A percentile compares a stretch with the other conserved stretches of the same genome.
These are phyloP conservation scores for Caenorhabditis panamensis DNA, from an alignment of 2,888 invertebrate genomes.

Conservation along the genomic window DNA sequence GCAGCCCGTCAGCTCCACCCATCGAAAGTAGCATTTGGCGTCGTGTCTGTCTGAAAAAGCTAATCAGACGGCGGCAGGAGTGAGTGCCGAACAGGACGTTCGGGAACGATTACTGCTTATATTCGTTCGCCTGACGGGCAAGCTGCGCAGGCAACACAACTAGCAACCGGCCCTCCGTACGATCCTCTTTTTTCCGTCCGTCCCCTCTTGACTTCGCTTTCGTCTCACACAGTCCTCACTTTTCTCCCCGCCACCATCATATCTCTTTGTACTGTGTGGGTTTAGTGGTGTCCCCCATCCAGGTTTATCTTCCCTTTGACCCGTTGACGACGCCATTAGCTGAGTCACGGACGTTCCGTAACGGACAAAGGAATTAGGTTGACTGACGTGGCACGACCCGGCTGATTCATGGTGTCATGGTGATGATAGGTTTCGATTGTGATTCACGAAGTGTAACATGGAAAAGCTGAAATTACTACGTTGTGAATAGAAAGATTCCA, in stretches of 20 bases:
- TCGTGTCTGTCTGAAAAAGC: conserved; percentile 25
- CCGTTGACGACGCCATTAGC: neutral
- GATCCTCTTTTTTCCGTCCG: conserved; percentile 22
- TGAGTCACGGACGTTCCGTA: neutral
- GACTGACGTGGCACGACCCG: conserved; percentile 17
- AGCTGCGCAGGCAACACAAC: conserved; percentile 9
- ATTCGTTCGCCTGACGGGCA: neutral
- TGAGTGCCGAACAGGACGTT: conserved; percentile 32
- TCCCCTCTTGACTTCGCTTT: conserved; percentile 15
- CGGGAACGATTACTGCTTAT: conserved; percentile 39
- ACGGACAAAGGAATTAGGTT: conserved; percentile 10
- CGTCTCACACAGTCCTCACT: neutral
- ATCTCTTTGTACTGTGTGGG: conserved; percentile 1
- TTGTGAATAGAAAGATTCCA: neutral
- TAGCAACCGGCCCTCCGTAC: conserved; percentile 34
- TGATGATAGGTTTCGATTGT: neutral
- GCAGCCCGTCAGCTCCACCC: conserved; percentile 18
- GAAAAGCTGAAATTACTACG: neutral
- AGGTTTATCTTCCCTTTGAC: neutral
- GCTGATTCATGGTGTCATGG: neutral
- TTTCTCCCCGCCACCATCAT: conserved; percentile 10
- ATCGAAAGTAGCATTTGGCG: conserved; percentile 34
- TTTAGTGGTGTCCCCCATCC: neutral
- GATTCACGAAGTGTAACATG: neutral
- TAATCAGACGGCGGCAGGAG: conserved; percentile 16